These are phyloP conservation scores for Suricata suricatta DNA, from an alignment of 2,113 vertebrate genomes.

Conservation along the genomic window DNA sequence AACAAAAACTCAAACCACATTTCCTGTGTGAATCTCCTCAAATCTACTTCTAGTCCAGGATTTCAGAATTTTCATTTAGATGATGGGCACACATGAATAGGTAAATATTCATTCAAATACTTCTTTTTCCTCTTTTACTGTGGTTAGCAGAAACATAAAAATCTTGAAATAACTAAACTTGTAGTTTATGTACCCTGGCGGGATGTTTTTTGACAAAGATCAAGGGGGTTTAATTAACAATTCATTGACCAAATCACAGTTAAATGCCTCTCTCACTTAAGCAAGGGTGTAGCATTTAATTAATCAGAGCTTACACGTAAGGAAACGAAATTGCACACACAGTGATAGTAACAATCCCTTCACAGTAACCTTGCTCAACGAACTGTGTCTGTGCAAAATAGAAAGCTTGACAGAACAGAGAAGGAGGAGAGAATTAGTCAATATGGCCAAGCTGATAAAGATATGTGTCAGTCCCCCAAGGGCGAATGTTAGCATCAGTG, in stretches of 20 bases:
- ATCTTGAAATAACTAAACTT: not conserved
- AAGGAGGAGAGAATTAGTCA: not conserved
- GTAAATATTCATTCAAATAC: not conserved
- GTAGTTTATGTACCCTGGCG: not conserved
- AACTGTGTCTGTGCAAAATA: conserved; percentile 41
- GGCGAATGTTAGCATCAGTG: not conserved
- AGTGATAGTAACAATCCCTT: conserved; percentile 27
- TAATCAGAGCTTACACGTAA: conserved; percentile 28
- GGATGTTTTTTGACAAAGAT: conserved; percentile 29
- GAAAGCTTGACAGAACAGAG: not conserved
- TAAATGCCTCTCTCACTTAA: conserved; percentile 12
- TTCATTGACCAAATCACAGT: conserved; percentile 26
- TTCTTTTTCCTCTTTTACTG: not conserved
- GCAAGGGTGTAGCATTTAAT: not conserved
- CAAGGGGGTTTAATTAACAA: conserved; percentile 15
- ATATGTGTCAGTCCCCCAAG: not conserved
- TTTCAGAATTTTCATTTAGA: not conserved
- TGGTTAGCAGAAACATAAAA: not conserved
- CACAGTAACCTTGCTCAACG: not conserved
- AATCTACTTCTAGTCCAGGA: not conserved
- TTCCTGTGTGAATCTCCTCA: not conserved
- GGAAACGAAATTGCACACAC: conserved; percentile 15
- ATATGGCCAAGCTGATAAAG: not conserved
- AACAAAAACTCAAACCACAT: not conserved
- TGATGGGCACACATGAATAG: not conserved